Evolutionary conservation across 2,888 invertebrate genomes (phyloP).

Genomic region (Bursaphelenchus okinawaensis): DNA sequence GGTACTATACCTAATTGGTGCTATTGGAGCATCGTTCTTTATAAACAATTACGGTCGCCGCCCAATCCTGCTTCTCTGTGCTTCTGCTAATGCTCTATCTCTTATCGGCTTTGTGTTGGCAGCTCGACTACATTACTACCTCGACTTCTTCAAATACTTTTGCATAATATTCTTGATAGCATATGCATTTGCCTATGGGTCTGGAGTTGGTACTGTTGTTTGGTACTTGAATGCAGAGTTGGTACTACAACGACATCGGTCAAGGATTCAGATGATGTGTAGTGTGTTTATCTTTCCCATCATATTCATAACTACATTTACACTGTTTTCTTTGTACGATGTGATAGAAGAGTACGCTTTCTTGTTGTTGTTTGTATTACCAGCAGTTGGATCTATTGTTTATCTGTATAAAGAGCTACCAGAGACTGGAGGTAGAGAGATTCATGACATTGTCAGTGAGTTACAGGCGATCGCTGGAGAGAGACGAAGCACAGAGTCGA

Average conservation of each 20-base stretch:
- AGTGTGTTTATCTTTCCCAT: conserved; percentile 41
- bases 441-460: conserved; percentile 31
- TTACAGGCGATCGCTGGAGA: too few relatives aligned
- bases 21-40: conserved; percentile 33
- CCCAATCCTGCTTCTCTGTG: conserved; percentile 33
- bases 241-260: conserved; percentile 43
- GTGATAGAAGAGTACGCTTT: conserved; percentile 32
- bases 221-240: conserved; percentile 47
- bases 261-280: conserved; percentile 36
- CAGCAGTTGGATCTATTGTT: conserved; percentile 30
- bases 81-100: conserved; percentile 26
- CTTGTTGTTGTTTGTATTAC: conserved; percentile 37
- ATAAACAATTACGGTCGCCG: conserved; percentile 44
- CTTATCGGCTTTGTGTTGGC: conserved; percentile 34
- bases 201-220: conserved; percentile 40
- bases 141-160: conserved; percentile 34
- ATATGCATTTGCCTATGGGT: conserved; percentile 45
- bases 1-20: conserved; percentile 37
- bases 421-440: conserved; percentile 39
- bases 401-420: conserved; percentile 28
- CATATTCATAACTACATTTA: conserved; percentile 37
- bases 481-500: too few relatives aligned
- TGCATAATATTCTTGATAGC: conserved; percentile 31
- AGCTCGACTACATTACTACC: conserved; percentile 27
- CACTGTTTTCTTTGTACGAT: conserved; percentile 36